Evolutionary conservation across 64 coral and sea anemone genomes (phyloP), one percentile per base, ranked within the genome.

Genomic region (Catalaphyllia jardinei): DNA sequence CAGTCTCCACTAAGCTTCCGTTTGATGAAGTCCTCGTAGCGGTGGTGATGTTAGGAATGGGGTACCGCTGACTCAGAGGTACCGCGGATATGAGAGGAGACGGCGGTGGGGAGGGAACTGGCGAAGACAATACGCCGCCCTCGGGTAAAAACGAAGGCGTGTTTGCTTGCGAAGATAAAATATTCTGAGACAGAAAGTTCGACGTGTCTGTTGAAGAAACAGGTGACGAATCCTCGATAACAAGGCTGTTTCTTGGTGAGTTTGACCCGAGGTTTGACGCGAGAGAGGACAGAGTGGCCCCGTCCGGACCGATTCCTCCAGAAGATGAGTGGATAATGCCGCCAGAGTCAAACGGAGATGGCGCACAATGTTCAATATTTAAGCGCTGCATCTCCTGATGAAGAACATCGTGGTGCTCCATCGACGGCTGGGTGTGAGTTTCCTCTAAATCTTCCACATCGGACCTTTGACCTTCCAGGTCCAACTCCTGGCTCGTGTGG

Each of bases 311-410:
- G 8, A 83, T 64, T 30, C 60, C 79, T 1, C 29, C 49, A 46
- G 29, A 78, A 30, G 89, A 30, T 25, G 90, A 33, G 78, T 88
- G 93, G 50, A 67, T 91, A 50, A 90, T 85, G 13, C 63, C 29
- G 15, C 72, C 54, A 20, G 91, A 64, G 46, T 93, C 86, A 76
- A 88, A 93, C 24, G 78, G 88, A 20, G 93, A 31, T 30, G 88
- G 83, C 20, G 79, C 71, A 22, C 92, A 97, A 75, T 92, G 93
- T 60, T 99, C 97, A 24, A 99, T 95, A 60, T 99, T 95, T 42
- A 99, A 69, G 25, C 86, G 63, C 79, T 99, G 94, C 97, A 99
- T 99, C 65, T 99, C 86, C 52, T 93, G 79, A 60, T 99, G 94
- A 63, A 99, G 94, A 13, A 91, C 86, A 55, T 96, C 94, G 20